Percentiles rank a stretch among this genome's conserved stretches.
Conservation (phyloP, 2,113 vertebrate species). For the Tragelaphus strepsiceros region DNA sequence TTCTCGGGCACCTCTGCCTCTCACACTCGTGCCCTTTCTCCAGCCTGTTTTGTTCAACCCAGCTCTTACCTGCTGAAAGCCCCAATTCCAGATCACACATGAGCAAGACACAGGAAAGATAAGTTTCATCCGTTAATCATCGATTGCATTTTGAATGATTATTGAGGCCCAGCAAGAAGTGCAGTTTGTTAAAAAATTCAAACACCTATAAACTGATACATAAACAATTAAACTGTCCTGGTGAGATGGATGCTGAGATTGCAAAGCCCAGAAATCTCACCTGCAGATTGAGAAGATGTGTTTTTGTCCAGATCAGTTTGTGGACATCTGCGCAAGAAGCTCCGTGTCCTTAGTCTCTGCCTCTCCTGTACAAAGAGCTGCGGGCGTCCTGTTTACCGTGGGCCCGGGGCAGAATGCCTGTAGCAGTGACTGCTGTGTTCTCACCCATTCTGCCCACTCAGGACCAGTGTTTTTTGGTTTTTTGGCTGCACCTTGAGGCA, state of each 20-base stretch:
- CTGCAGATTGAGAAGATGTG: neutral
- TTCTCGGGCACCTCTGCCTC: neutral
- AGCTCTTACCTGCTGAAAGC: neutral
- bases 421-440: rapidly evolving
- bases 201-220: rapidly evolving
- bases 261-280: neutral
- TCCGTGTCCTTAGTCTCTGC: neutral
- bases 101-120: neutral
- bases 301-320: neutral
- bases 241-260: neutral
- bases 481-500: rapidly evolving
- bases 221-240: neutral
- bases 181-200: neutral
- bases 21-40: rapidly evolving
- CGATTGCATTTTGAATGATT: neutral
- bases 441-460: rapidly evolving
- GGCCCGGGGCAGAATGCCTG: neutral
- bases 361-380: too few relatives aligned
- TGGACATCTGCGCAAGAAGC: rapidly evolving
- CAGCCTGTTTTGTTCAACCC: rapidly evolving
- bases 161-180: neutral
- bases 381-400: neutral
- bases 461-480: neutral
- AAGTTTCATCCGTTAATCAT: rapidly evolving
- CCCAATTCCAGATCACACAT: neutral